Evolutionary conservation across 2,888 invertebrate species (phyloP), one percentile per base, ranked within the genome.

Genomic region (Philopedon plagiatum): DNA sequence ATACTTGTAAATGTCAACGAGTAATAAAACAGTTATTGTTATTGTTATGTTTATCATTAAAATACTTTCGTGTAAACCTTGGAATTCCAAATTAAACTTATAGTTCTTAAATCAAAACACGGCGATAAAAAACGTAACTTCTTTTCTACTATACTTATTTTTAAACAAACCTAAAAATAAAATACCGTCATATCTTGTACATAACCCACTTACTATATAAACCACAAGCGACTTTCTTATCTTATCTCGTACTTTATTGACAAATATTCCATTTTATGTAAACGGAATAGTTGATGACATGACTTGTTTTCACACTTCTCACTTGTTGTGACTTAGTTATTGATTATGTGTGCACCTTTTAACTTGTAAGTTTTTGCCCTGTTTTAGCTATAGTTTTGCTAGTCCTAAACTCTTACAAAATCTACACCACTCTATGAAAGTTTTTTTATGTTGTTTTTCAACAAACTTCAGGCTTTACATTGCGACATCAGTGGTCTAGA

Each of bases 211-310:
- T 57, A 13, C n/a, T 21, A 9, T 1, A 19, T 37, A 57, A 57
- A 57, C 37, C 37, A 26, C 51, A 29, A 57, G 37, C 57, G 4
- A 15, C 37, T 3, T 1, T 15, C 4, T 58, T 58, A 58, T 58
- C 58, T 58, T 58, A 58, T 58, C 58, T 19, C 23, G 8, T 13
- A 39, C 26, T 41, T 41, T 58, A 58, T 58, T 58, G 58, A 58
- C 58, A 39, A 37, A 41, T 41, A 23, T 58, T 41, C 26, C 32
- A 21, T 57, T 39, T 39, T 39, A 11, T 21, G 34, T 58, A 58
- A 41, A 41, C 39, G 41, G 11, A 23, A 57, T 39, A 57, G 57
- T 57, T 57, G n/a, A 32, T 5, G 41, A 41, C 39, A n/a, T 44
- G 49, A 49, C 23, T 51, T 13, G 29, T 51, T 54, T 58, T 39